Conservation (phyloP, 2,888 invertebrate species). For the Yponomeuta malinellus region DNA sequence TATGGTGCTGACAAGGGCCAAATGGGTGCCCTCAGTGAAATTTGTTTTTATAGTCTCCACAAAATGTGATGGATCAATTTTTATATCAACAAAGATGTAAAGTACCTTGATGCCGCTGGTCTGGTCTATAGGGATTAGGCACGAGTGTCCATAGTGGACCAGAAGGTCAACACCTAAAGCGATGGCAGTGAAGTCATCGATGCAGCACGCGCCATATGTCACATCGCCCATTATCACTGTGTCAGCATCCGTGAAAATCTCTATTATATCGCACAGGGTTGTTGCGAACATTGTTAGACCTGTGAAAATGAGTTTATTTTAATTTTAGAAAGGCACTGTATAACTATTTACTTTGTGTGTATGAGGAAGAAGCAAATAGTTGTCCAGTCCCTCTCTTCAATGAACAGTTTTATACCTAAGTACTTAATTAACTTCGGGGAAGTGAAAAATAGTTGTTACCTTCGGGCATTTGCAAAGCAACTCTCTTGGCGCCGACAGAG, state of each 20-base stretch:
- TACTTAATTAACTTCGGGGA: too few species aligned
- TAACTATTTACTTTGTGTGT: slow-evolving; percentile 11
- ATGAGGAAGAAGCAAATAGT: slow-evolving; percentile 8
- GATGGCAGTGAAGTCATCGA: slow-evolving; percentile 96
- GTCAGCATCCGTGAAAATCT: slow-evolving; percentile 91
- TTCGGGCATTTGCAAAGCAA: slow-evolving; percentile 98
- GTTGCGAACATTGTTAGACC: slow-evolving; percentile 93
- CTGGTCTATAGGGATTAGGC: slow-evolving; percentile 92
- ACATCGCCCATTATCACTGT: slow-evolving; percentile 99
- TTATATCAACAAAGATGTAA: slow-evolving; percentile 98
- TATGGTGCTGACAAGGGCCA: slow-evolving; percentile 96
- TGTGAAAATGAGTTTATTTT: slow-evolving; percentile 32
- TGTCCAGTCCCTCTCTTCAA: background rate
- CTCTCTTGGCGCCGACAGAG: slow-evolving; percentile 87
- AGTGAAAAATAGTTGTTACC: slow-evolving; percentile 51
- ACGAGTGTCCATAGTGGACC: slow-evolving; percentile 99
- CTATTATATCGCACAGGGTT: slow-evolving; percentile 94
- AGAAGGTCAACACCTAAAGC: slow-evolving; percentile 92
- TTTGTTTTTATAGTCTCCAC: slow-evolving; percentile 90
- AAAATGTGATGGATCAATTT: slow-evolving; percentile 95
- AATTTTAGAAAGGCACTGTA: too few species aligned
- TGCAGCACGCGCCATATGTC: slow-evolving; percentile 99
- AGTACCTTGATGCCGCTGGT: slow-evolving; percentile 91
- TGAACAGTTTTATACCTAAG: too few species aligned
- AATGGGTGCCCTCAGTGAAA: slow-evolving; percentile 77